Conservation (phyloP, 2,113 vertebrate genomes). For the Tringa solitaria region DNA sequence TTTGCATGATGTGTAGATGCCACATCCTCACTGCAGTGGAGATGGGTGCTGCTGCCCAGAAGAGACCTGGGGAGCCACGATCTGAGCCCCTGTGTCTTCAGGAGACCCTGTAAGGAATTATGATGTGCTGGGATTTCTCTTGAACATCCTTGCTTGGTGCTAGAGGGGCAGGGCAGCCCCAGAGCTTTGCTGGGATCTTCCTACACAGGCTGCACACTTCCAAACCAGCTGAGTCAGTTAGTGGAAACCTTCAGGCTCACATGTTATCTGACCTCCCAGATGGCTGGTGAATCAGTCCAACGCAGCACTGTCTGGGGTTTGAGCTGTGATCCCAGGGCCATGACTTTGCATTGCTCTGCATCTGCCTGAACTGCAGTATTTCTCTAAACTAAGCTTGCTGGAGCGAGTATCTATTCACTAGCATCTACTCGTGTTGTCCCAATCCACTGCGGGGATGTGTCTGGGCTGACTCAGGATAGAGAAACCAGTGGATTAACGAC, state of each 20-base stretch:
- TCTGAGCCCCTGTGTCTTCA: not conserved
- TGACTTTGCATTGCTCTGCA: not conserved
- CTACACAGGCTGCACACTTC: not conserved
- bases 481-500: not conserved
- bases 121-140: not conserved
- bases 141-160: not conserved
- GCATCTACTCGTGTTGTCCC: fast-evolving
- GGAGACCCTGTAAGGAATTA: not conserved
- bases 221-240: not conserved
- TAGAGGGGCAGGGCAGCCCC: not conserved
- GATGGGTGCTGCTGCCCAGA: not conserved
- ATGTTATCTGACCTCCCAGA: not conserved
- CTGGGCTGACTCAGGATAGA: not conserved
- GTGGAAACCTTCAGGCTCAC: not conserved
- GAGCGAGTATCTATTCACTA: not conserved
- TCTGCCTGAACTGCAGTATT: not conserved
- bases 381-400: not conserved
- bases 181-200: not conserved
- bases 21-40: not conserved
- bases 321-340: not conserved
- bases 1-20: not conserved
- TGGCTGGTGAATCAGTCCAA: not conserved
- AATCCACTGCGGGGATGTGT: fast-evolving
- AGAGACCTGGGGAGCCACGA: not conserved
- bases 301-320: fast-evolving